Evolutionary conservation across 2,797 vertebrate genomes (phyloP), one percentile per base, ranked within the genome.

Genomic region (Sorex maritimensis): DNA sequence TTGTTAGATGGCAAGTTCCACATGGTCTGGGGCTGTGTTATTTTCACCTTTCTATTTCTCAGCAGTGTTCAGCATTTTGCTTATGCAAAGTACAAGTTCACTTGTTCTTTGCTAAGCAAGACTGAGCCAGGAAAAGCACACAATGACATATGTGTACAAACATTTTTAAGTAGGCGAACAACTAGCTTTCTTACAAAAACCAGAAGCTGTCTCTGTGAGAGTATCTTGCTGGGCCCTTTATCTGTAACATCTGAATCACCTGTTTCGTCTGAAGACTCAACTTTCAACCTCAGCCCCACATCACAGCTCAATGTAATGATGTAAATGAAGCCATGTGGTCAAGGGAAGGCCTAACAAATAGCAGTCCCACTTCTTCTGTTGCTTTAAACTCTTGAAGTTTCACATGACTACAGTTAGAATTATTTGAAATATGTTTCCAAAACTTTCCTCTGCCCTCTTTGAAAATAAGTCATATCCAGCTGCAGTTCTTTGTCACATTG

Each of bases 251-350:
- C 68, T 83, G 94, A 88, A 88, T 93, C 95, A 95, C 96, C 95
- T 95, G 94, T 92, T 96, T 95, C 92, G 95, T 96, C 85, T 94
- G 87, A 95, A 95, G 68, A 93, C 52, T 96, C 49, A 95, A 96
- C 91, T 96, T 95, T 95, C 95, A 88, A 95, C 96, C 95, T 90
- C 90, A 68, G 77, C 28, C 63, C 92, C 83, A 86, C 38, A 86
- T 74, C 68, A 78, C 77, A 86, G 86, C 75, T 58, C 89, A 65
- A 4, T 19, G 72, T 8, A 69, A 46, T 0, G 2, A 86, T 63
- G 63, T 94, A 95, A 95, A 94, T 86, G 94, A 93, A 96, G 93
- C 90, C 94, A 95, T 94, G 95, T 95, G 96, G 85, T 30, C 5
- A 0, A 61, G 86, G 61, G 3, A 61, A 24, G 63, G 23, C 68